phyloP scores from a whole-genome alignment of 2,797 vertebrate genomes.

The Siniperca undulata region DNA sequence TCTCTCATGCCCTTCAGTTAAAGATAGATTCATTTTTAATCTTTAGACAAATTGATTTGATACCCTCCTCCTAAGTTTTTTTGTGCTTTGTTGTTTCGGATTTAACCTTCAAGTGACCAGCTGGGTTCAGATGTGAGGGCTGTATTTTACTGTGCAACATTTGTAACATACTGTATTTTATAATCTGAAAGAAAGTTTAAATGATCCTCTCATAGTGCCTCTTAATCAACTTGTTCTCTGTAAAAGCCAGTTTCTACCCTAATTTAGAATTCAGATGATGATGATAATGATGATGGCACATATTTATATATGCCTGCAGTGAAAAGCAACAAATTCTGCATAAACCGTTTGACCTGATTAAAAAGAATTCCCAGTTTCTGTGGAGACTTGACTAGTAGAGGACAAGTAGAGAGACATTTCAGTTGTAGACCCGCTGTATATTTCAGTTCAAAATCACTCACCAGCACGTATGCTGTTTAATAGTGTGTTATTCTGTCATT shows the following conservation, averaged over 20 bases:
- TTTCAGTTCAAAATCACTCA: constrained; percentile 16
- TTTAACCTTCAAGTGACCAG: background rate
- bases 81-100: background rate
- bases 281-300: background rate
- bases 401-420: background rate
- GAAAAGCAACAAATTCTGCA: background rate
- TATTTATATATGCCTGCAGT: background rate
- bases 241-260: background rate
- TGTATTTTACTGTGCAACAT: background rate
- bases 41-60: background rate
- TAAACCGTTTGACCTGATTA: constrained; percentile 10
- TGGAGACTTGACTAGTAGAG: background rate
- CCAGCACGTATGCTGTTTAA: background rate
- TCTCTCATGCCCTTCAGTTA: background rate
- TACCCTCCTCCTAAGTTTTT: background rate
- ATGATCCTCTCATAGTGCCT: background rate
- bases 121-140: background rate
- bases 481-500: background rate
- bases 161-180: background rate
- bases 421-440: background rate
- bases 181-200: background rate
- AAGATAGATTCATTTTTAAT: background rate
- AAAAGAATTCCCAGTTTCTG: background rate
- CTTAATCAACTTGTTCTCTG: background rate
- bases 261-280: background rate